Conservation (phyloP, 23 tunicate genomes). For the Aplidium turbinatum region DNA sequence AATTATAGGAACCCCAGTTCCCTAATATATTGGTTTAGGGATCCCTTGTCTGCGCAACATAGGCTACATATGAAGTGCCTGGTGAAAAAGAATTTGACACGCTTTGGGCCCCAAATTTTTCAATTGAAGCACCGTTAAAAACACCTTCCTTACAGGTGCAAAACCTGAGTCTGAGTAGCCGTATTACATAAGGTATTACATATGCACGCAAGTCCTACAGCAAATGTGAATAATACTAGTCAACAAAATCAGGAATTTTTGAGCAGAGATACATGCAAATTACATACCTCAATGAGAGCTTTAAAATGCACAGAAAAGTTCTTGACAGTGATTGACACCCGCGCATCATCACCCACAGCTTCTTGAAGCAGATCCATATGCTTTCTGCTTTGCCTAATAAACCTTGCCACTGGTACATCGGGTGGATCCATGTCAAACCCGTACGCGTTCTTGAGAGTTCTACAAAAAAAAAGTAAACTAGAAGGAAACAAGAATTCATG, state of each 20-base stretch:
- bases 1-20: too few species aligned
- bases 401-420: not conserved
- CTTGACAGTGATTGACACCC: conserved; percentile 5
- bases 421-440: conserved; percentile 15
- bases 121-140: too few species aligned
- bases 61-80: too few species aligned
- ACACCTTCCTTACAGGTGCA: too few species aligned
- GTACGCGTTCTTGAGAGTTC: not conserved
- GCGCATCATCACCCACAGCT: not conserved
- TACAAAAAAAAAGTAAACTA: not conserved
- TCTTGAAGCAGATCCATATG: conserved; percentile 8
- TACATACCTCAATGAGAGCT: conserved; percentile 8
- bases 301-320: conserved; percentile 4
- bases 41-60: too few species aligned
- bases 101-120: too few species aligned
- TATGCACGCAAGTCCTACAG: not conserved
- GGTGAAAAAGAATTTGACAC: too few species aligned
- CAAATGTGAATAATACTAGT: not conserved
- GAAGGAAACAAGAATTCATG: too few species aligned
- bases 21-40: too few species aligned
- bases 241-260: too few species aligned
- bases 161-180: too few species aligned
- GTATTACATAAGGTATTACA: not conserved
- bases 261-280: too few species aligned
- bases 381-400: not conserved